phyloP scores from a whole-genome alignment of 1,140 invertebrate species.

The Battus philenor region DNA sequence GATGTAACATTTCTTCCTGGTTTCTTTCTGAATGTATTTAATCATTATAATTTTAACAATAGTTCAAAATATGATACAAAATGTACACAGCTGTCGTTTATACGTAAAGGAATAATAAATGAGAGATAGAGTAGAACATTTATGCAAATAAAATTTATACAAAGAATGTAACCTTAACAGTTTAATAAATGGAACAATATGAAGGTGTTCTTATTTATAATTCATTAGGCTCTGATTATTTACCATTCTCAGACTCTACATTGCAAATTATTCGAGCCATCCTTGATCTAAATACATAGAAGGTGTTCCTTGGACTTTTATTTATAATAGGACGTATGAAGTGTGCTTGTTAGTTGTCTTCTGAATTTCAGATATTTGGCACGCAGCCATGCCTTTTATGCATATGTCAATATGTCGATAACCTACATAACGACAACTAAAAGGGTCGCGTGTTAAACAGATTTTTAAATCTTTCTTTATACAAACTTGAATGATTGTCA shows the following conservation, averaged over 20 bases:
- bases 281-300: slow-evolving; percentile 13
- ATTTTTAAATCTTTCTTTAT: too few species aligned
- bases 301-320: slow-evolving; percentile 11
- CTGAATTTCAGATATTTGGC: slow-evolving; percentile 11
- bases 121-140: too few species aligned
- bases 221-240: slow-evolving; percentile 10
- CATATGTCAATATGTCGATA: slow-evolving; percentile 13
- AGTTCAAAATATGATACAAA: too few species aligned
- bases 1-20: too few species aligned
- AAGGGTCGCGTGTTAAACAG: not conserved
- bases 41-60: too few species aligned
- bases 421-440: too few species aligned
- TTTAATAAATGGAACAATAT: slow-evolving; percentile 11
- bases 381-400: not conserved
- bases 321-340: slow-evolving; percentile 7
- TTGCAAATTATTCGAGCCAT: slow-evolving; percentile 6
- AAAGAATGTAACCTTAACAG: slow-evolving; percentile 6
- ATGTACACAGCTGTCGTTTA: too few species aligned
- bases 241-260: slow-evolving; percentile 5
- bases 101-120: too few species aligned
- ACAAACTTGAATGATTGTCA: too few species aligned
- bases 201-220: slow-evolving; percentile 12
- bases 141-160: too few species aligned
- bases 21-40: too few species aligned
- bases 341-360: not conserved